A percentile compares a stretch with the other conserved stretches of the same genome.
These are phyloP conservation scores for Hiodon tergisus DNA, from an alignment of 2,113 vertebrate genomes.

Conservation along the genomic window DNA sequence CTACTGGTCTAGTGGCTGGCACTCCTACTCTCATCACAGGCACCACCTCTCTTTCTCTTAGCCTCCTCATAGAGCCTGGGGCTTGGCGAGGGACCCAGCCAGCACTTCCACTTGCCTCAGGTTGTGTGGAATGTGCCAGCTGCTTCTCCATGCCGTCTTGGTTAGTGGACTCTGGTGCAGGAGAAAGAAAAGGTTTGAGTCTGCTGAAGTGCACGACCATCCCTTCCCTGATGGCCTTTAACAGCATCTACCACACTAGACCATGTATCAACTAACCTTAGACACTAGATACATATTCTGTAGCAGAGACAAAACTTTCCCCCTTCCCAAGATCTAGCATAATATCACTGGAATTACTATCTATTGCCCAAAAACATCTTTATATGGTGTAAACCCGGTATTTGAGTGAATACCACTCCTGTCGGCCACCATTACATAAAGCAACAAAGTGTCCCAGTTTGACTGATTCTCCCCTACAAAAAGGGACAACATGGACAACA, in stretches of 20 bases:
- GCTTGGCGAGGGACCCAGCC: too few species aligned
- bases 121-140: not conserved
- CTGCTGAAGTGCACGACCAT: constrained; percentile 10
- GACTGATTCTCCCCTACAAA: constrained; percentile 2
- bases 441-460: constrained; percentile 2
- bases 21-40: too few species aligned
- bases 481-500: not conserved
- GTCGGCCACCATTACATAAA: constrained; percentile 8
- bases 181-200: not conserved
- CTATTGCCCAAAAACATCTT: not conserved
- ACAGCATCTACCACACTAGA: not conserved
- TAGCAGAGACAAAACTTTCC: not conserved
- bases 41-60: too few species aligned
- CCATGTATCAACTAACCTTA: not conserved
- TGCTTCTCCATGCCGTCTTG: not conserved
- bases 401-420: constrained; percentile 4
- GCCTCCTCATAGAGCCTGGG: too few species aligned
- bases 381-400: constrained; percentile 3
- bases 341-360: not conserved
- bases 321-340: not conserved
- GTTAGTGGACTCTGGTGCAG: not conserved
- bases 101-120: not conserved
- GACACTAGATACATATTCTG: not conserved
- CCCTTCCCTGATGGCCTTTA: not conserved
- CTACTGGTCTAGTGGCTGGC: too few species aligned